A percentile compares a stretch with the other conserved stretches of the same genome.
Conservation (phyloP, 2,113 vertebrate genomes). For the Elachura formosa region DNA sequence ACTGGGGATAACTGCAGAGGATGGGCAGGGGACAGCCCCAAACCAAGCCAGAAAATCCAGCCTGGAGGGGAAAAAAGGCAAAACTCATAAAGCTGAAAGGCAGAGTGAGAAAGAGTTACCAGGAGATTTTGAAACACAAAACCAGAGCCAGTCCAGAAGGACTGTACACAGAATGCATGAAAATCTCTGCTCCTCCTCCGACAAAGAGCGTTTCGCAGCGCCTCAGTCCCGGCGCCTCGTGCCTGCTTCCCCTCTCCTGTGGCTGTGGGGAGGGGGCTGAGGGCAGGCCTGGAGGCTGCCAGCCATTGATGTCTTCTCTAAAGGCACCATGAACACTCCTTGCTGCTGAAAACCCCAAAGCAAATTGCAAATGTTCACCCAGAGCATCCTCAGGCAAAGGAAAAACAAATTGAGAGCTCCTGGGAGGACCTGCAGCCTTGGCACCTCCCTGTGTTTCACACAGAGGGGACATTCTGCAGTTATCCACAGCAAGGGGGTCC, state of each 20-base stretch:
- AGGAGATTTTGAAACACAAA: conserved; percentile 21
- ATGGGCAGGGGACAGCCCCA: background rate
- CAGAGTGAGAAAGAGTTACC: background rate
- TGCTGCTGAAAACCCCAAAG: background rate
- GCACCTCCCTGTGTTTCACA: background rate
- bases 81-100: background rate
- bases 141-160: conserved; percentile 6
- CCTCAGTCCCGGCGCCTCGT: background rate
- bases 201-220: background rate
- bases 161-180: conserved; percentile 11
- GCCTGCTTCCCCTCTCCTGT: background rate
- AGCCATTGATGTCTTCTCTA: background rate
- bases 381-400: background rate
- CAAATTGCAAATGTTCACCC: background rate
- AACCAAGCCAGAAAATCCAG: background rate
- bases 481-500: background rate
- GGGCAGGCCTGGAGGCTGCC: background rate
- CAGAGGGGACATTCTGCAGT: background rate
- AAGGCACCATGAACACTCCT: background rate
- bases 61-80: background rate
- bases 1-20: background rate
- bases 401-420: background rate
- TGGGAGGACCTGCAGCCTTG: rapidly evolving
- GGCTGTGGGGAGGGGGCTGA: background rate
- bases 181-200: background rate